These are phyloP conservation scores for Ostrea denselamellosa DNA, from an alignment of 1,140 invertebrate species.

Conservation along the genomic window DNA sequence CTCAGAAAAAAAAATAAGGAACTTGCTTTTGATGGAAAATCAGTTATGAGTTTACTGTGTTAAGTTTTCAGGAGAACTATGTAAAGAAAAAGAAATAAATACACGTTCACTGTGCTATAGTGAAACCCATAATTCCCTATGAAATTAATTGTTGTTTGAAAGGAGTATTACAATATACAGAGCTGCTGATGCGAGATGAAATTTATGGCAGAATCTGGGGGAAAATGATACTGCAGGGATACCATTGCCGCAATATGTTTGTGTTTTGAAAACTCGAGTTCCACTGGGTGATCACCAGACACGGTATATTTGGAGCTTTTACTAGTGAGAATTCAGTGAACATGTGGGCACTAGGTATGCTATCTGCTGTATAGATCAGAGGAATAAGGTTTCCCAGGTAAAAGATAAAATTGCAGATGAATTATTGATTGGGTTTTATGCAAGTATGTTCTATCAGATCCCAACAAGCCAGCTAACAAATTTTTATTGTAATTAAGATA, in stretches of 20 bases:
- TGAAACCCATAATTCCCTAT: neutral
- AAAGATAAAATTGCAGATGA: conserved; percentile 39
- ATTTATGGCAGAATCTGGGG: conserved; percentile 1
- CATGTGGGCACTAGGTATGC: neutral
- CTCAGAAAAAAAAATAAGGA: conserved; percentile 17
- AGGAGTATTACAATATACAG: conserved; percentile 16
- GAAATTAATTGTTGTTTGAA: conserved; percentile 29
- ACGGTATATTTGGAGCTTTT: conserved; percentile 11
- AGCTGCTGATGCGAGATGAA: neutral
- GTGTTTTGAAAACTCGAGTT: conserved; percentile 17
- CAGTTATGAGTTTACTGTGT: neutral
- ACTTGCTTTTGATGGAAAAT: neutral
- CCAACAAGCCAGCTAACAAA: conserved; percentile 27
- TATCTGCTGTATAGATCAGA: conserved; percentile 32
- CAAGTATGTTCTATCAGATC: conserved; percentile 39
- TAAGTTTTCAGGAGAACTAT: neutral
- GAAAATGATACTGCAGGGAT: conserved; percentile 18
- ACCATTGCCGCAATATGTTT: conserved; percentile 14
- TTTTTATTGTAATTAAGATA: conserved; percentile 40
- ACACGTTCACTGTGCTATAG: neutral
- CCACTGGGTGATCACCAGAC: conserved; percentile 11
- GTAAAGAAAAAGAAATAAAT: neutral
- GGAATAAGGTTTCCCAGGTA: conserved; percentile 36
- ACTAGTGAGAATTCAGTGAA: conserved; percentile 4
- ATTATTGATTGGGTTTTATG: conserved; percentile 27